Conservation (phyloP, 2,797 vertebrate genomes). For the Phoebastria nigripes region DNA sequence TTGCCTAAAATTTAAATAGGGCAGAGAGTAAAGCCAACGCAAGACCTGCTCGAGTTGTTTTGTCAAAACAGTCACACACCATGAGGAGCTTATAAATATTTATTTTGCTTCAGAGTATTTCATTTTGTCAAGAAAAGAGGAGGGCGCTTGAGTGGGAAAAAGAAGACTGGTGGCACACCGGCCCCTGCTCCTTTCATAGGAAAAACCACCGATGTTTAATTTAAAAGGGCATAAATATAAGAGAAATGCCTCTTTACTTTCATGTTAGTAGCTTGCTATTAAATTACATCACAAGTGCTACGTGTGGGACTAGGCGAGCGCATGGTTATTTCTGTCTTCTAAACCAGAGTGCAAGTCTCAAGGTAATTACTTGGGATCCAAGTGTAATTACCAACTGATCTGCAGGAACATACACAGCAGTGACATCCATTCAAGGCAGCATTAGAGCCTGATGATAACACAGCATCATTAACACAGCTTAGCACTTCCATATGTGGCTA, state of each 20-base stretch:
- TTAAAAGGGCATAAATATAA: constrained; percentile 43
- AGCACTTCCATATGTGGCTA: background rate
- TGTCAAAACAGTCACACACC: constrained; percentile 28
- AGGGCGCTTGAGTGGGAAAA: background rate
- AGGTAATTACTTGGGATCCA: constrained; percentile 69
- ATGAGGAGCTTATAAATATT: constrained; percentile 58
- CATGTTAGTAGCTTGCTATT: constrained; percentile 25
- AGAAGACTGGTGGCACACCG: background rate
- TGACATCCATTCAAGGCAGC: constrained; percentile 49
- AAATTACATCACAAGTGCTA: constrained; percentile 46
- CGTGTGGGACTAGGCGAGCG: constrained; percentile 50
- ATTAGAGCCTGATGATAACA: constrained; percentile 30
- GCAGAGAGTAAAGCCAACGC: background rate
- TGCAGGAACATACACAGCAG: constrained; percentile 41
- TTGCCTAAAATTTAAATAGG: background rate
- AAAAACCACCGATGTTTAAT: constrained; percentile 4
- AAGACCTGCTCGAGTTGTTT: background rate
- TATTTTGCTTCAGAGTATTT: constrained; percentile 1
- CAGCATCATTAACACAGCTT: constrained; percentile 41
- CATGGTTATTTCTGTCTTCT: constrained; percentile 64
- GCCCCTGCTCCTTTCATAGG: background rate
- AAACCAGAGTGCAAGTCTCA: constrained; percentile 57
- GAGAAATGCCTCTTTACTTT: constrained; percentile 46
- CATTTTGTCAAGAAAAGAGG: constrained; percentile 3
- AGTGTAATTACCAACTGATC: constrained; percentile 72